These are phyloP conservation scores for Cryptocephalus moraei DNA, from an alignment of 2,888 invertebrate genomes.

Conservation along the genomic window DNA sequence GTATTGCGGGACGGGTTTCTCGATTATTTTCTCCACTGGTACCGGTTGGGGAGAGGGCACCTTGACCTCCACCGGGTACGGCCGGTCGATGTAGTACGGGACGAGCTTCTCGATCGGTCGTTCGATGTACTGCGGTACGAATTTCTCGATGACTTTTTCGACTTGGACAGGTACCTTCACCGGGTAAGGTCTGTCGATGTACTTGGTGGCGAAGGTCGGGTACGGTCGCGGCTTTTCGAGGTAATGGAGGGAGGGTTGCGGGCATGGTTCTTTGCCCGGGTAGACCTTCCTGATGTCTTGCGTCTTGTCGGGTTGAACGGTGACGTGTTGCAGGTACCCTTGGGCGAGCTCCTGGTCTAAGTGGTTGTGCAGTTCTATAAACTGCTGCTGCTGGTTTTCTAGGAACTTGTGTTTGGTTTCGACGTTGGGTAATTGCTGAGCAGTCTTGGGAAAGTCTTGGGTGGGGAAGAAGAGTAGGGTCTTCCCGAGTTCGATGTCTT, in stretches of 20 bases:
- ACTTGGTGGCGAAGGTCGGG: slow-evolving; percentile 37
- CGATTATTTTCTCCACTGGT: slow-evolving; percentile 35
- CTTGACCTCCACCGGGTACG: slow-evolving; percentile 39
- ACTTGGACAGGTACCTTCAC: slow-evolving; percentile 36
- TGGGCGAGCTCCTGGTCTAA: too few species aligned
- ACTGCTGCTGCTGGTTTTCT: too few species aligned
- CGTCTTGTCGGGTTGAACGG: too few species aligned
- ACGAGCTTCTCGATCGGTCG: slow-evolving; percentile 18
- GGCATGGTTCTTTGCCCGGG: too few species aligned
- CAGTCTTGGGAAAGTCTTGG: slow-evolving; percentile 3
- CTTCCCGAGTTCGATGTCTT: slow-evolving; percentile 40
- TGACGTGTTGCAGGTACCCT: too few species aligned
- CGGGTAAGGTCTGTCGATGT: too few species aligned
- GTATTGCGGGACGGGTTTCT: slow-evolving; percentile 40
- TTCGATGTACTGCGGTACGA: slow-evolving; percentile 26
- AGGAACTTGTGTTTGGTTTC: slow-evolving; percentile 7
- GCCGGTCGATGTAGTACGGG: slow-evolving; percentile 42
- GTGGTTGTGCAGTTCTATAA: too few species aligned
- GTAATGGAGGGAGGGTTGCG: too few species aligned
- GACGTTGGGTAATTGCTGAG: slow-evolving; percentile 13
- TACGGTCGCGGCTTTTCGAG: slow-evolving; percentile 22
- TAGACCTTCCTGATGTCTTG: too few species aligned
- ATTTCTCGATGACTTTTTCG: slow-evolving; percentile 29
- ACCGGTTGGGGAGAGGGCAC: slow-evolving; percentile 29
- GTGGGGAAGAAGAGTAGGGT: slow-evolving; percentile 25